These are phyloP conservation scores for Heliothis peltigera DNA, from an alignment of 2,888 invertebrate genomes.

Conservation along the genomic window DNA sequence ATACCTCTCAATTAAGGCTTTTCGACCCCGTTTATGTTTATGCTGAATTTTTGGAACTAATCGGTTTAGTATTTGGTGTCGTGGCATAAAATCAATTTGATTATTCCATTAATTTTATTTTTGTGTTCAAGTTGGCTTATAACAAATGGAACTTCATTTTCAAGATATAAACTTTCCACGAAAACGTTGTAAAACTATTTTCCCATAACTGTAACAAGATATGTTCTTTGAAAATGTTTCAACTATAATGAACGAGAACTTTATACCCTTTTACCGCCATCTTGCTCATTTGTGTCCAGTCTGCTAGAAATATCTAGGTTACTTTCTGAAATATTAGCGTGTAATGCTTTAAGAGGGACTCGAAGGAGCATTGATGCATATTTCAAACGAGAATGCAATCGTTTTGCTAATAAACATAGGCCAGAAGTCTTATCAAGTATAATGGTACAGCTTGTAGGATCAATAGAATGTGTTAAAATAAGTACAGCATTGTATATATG, in stretches of 20 bases:
- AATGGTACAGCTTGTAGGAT: conserved; percentile 14
- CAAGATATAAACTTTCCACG: neutral
- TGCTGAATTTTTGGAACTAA: conserved; percentile 48
- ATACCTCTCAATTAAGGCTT: conserved; percentile 56
- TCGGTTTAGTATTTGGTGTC: neutral
- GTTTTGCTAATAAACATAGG: conserved; percentile 11
- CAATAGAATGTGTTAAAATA: too few species aligned
- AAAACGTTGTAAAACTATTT: conserved; percentile 8
- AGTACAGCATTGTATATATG: too few species aligned
- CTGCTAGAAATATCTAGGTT: conserved; percentile 20
- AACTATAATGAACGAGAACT: conserved; percentile 34
- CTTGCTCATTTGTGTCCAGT: conserved; percentile 36
- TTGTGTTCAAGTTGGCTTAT: too few species aligned
- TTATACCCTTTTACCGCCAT: conserved; percentile 19
- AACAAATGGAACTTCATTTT: too few species aligned
- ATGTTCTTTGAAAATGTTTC: conserved; percentile 30
- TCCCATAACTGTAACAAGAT: conserved; percentile 15
- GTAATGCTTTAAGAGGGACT: conserved; percentile 14
- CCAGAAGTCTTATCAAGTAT: conserved; percentile 20
- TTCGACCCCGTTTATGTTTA: conserved; percentile 55
- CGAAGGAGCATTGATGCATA: conserved; percentile 37
- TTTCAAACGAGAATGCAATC: conserved; percentile 28
- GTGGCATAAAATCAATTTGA: neutral
- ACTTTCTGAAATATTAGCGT: conserved; percentile 38
- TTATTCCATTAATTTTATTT: too few species aligned